Conservation (phyloP, 2,888 invertebrate genomes). For the Gortyna flavago region DNA sequence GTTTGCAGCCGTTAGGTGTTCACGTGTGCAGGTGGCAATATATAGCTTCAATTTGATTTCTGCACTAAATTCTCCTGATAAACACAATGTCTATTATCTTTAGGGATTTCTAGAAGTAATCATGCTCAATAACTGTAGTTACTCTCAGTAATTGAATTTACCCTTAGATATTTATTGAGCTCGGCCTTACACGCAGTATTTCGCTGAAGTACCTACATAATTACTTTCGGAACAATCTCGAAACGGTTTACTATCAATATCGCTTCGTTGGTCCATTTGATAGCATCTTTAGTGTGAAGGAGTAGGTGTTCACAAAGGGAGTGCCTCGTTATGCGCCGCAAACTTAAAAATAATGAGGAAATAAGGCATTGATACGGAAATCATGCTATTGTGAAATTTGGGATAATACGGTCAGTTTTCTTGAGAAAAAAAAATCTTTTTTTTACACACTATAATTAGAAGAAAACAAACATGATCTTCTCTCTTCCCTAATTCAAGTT, state of each 20-base stretch:
- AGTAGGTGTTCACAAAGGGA: neutral
- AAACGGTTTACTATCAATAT: conserved; percentile 30
- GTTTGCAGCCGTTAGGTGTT: neutral
- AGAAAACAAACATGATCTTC: neutral
- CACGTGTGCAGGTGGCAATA: neutral
- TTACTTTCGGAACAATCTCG: conserved; percentile 11
- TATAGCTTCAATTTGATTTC: neutral
- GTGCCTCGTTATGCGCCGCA: neutral
- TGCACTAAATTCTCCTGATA: no score
- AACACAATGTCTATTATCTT: no score
- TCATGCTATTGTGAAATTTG: neutral
- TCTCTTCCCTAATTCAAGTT: neutral
- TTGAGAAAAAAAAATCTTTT: neutral
- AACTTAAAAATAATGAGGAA: conserved; percentile 17
- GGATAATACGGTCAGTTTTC: neutral
- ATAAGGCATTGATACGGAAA: neutral
- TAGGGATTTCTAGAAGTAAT: neutral
- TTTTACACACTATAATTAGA: neutral
- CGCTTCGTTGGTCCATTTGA: conserved; percentile 31
- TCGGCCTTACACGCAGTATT: neutral
- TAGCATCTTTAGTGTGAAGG: conserved; percentile 27
- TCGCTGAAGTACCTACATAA: neutral
- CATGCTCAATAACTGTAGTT: neutral
- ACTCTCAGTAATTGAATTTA: neutral
- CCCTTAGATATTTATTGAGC: neutral